A percentile compares a stretch with the other conserved stretches of the same genome.
phyloP scores from a whole-genome alignment of 2,888 invertebrate genomes.

The Silvanus unidentatus region DNA sequence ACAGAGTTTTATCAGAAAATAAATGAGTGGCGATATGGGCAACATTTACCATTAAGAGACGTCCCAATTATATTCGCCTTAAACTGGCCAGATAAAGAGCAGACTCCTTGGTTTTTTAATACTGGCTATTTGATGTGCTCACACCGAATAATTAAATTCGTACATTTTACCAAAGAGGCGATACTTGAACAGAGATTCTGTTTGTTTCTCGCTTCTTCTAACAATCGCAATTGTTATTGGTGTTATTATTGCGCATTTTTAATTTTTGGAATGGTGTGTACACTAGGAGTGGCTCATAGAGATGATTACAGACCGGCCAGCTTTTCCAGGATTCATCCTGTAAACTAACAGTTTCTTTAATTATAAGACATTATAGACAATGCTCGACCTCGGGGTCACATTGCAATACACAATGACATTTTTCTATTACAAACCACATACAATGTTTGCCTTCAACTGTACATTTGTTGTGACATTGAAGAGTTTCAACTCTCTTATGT shows the following conservation, averaged over 20 bases:
- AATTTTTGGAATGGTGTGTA: neutral
- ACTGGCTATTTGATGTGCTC: no score
- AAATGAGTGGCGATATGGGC: conserved; percentile 13
- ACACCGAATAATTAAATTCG: no score
- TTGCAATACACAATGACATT: conserved; percentile 4
- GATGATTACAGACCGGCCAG: conserved; percentile 32
- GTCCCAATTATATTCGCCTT: conserved; percentile 19
- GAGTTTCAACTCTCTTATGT: neutral
- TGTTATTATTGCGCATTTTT: neutral
- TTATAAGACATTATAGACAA: conserved; percentile 11
- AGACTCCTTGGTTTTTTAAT: neutral
- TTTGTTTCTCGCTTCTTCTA: no score
- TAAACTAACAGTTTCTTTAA: conserved; percentile 34
- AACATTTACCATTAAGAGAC: conserved; percentile 13
- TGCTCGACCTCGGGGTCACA: conserved; percentile 6
- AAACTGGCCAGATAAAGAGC: conserved; percentile 12
- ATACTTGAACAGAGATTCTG: no score
- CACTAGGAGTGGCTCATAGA: conserved; percentile 15
- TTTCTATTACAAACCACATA: neutral
- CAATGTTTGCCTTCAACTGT: no score
- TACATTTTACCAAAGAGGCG: no score
- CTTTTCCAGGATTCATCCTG: conserved; percentile 24
- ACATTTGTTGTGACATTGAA: no score
- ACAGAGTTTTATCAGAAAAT: conserved; percentile 7
- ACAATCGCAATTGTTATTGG: conserved; percentile 1